These are phyloP conservation scores for Trachymyrmex cornetzi DNA, from an alignment of 1,140 invertebrate genomes.

Conservation along the genomic window DNA sequence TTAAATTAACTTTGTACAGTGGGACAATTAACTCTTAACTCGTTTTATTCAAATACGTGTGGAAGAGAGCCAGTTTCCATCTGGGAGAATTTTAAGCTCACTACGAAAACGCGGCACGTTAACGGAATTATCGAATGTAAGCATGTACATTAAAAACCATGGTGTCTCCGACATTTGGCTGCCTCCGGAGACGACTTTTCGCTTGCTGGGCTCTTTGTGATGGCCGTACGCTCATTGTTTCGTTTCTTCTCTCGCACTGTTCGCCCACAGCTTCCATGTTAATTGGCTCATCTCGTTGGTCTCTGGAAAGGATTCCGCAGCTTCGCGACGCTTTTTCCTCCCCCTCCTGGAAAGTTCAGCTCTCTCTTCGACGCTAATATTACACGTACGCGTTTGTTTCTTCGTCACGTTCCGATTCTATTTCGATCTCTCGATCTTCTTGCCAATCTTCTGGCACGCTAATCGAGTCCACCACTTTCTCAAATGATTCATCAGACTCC, in stretches of 20 bases:
- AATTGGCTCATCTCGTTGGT: conserved; percentile 42
- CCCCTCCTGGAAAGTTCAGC: background rate
- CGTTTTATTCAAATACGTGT: conserved; percentile 21
- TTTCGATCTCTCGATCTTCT: background rate
- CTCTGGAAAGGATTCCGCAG: conserved; percentile 10
- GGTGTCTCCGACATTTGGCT: conserved; percentile 19
- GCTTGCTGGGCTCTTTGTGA: conserved; percentile 32
- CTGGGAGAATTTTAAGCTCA: conserved; percentile 34
- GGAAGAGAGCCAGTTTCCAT: background rate
- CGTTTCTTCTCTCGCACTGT: conserved; percentile 9
- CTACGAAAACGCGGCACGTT: conserved; percentile 57
- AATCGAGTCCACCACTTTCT: background rate
- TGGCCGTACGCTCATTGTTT: background rate
- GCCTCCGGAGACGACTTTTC: conserved; percentile 59
- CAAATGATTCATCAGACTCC: background rate
- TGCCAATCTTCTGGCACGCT: background rate
- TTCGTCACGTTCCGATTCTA: background rate
- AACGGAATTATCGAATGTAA: conserved; percentile 70
- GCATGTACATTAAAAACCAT: conserved; percentile 69
- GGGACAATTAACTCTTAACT: conserved; percentile 28
- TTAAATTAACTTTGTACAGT: conserved; percentile 50
- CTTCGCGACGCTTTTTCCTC: background rate
- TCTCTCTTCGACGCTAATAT: background rate
- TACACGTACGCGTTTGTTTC: conserved; percentile 7
- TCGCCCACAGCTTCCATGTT: conserved; percentile 41